Evolutionary conservation across 2,888 invertebrate species (phyloP).

Genomic region (Ornithoptera alexandrae): DNA sequence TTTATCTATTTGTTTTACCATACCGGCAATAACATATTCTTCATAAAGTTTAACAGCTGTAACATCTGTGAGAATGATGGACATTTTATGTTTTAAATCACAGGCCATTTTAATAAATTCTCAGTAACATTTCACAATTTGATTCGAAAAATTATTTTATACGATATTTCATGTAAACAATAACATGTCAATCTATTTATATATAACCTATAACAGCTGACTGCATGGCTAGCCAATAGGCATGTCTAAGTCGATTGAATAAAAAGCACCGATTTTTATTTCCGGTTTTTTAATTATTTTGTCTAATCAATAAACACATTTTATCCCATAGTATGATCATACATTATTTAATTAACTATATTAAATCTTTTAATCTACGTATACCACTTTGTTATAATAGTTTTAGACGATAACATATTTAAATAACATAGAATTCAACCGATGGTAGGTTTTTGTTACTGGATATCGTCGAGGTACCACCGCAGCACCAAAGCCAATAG

Average conservation of each 20-base stretch:
- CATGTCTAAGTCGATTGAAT: no score
- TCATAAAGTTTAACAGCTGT: slow-evolving; percentile 71
- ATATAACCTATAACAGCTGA: neutral
- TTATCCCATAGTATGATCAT: no score
- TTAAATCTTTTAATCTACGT: no score
- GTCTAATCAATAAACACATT: neutral
- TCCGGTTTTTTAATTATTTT: neutral
- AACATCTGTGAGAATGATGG: slow-evolving; percentile 65
- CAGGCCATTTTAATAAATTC: neutral
- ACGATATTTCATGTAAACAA: slow-evolving; percentile 4
- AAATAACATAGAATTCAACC: no score
- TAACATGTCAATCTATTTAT: slow-evolving; percentile 4
- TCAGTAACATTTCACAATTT: neutral
- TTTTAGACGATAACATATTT: no score
- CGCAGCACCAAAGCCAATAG: no score
- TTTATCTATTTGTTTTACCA: slow-evolving; percentile 22
- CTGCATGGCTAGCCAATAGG: neutral
- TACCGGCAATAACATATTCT: slow-evolving; percentile 72
- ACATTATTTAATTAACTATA: no score
- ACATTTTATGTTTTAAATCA: slow-evolving; percentile 35
- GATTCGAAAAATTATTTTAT: neutral
- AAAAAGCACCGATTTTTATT: neutral
- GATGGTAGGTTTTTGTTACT: no score
- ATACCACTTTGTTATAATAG: no score
- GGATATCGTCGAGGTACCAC: no score